These are phyloP conservation scores for Champsocephalus esox DNA, from an alignment of 2,797 vertebrate genomes.

Conservation along the genomic window DNA sequence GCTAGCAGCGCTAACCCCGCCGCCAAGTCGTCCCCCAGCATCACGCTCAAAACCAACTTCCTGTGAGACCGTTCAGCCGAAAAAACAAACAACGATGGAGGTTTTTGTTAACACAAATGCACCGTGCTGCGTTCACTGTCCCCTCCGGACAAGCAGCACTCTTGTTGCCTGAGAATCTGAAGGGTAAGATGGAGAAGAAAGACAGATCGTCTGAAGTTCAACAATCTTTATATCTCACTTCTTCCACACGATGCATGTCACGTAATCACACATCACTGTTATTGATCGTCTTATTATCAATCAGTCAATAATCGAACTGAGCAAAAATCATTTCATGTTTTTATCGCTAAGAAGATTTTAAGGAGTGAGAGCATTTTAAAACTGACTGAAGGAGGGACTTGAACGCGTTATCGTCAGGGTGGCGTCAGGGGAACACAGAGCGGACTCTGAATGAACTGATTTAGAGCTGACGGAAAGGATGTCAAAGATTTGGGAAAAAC, in stretches of 20 bases:
- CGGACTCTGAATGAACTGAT: too few relatives aligned
- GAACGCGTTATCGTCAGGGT: too few relatives aligned
- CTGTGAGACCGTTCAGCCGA: conserved; percentile 45
- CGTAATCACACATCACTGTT: background rate
- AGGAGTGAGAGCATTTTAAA: too few relatives aligned
- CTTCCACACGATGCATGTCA: background rate
- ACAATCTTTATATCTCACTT: too few relatives aligned
- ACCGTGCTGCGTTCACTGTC: conserved; percentile 15
- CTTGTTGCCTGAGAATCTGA: background rate
- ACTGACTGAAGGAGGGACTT: too few relatives aligned
- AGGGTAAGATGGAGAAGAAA: background rate
- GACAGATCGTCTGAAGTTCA: background rate
- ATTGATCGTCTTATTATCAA: too few relatives aligned
- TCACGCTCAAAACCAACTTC: conserved; percentile 92
- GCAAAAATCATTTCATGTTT: too few relatives aligned
- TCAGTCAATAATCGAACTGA: too few relatives aligned
- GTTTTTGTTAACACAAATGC: background rate
- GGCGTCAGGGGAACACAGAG: too few relatives aligned
- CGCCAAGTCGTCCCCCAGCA: conserved; percentile 87
- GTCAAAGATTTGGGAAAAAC: too few relatives aligned
- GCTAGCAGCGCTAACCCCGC: conserved; percentile 63
- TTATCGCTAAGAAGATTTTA: too few relatives aligned
- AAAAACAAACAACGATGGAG: background rate
- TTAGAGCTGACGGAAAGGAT: too few relatives aligned
- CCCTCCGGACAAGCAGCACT: background rate